Evolutionary conservation across 2,797 vertebrate genomes (phyloP).

Genomic region (Macrochelys suwanniensis): DNA sequence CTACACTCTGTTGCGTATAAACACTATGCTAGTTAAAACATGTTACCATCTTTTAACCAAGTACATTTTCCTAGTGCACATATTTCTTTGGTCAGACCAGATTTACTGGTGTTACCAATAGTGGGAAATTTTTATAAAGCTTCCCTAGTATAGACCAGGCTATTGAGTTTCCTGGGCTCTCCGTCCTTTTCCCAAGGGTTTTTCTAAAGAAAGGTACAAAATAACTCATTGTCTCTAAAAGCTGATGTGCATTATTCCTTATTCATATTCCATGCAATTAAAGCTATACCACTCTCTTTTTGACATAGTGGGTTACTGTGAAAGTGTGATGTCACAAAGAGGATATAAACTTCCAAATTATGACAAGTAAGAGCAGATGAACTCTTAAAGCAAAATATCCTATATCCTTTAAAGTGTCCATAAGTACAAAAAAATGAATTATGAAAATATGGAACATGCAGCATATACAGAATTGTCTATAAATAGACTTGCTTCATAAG

Average conservation of each 20-base stretch:
- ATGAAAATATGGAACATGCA: not conserved
- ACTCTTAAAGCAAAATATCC: slow-evolving; percentile 41
- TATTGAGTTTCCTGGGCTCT: not conserved
- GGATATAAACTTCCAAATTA: slow-evolving; percentile 56
- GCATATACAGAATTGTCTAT: not conserved
- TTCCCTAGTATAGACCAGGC: not conserved
- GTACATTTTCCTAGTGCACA: not conserved
- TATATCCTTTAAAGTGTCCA: slow-evolving; percentile 27
- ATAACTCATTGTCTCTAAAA: slow-evolving; percentile 22
- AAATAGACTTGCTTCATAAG: not conserved
- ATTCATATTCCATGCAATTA: not conserved
- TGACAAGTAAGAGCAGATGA: slow-evolving; percentile 30
- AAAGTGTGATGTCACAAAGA: slow-evolving; percentile 21
- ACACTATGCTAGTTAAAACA: rapidly evolving
- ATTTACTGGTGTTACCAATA: not conserved
- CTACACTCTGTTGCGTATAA: slow-evolving; percentile 11
- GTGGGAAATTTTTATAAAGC: not conserved
- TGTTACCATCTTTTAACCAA: slow-evolving; percentile 18
- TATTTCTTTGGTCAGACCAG: not conserved
- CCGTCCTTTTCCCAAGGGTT: slow-evolving; percentile 1
- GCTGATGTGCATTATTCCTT: slow-evolving; percentile 47
- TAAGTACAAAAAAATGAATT: slow-evolving; percentile 21
- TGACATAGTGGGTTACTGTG: slow-evolving; percentile 36
- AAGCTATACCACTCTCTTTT: slow-evolving; percentile 47
- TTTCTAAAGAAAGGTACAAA: not conserved